These are phyloP conservation scores for Murina feae DNA, from an alignment of 2,113 vertebrate species.

Conservation along the genomic window DNA sequence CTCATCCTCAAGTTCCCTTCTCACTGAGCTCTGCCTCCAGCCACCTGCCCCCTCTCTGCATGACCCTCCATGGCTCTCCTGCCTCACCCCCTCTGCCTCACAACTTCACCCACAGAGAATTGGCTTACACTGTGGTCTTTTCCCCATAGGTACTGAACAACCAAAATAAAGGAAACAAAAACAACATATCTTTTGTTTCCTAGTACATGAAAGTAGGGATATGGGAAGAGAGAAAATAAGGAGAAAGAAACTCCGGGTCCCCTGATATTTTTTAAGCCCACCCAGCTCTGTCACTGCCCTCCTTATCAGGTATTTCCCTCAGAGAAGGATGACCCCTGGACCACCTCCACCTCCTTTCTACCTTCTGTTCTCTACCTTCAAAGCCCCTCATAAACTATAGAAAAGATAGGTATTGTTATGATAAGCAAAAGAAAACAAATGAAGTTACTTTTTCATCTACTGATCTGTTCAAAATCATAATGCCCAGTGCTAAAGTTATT, in stretches of 20 bases:
- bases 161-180: background rate
- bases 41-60: too few relatives aligned
- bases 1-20: background rate
- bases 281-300: background rate
- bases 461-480: background rate
- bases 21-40: background rate
- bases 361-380: background rate
- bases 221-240: background rate
- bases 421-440: background rate
- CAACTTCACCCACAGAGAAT: background rate
- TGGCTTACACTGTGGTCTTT: background rate
- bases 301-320: background rate
- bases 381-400: background rate
- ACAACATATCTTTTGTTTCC: background rate
- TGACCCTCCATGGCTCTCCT: background rate
- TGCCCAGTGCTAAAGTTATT: background rate
- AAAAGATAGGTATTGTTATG: background rate
- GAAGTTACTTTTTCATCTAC: background rate
- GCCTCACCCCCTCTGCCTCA: background rate
- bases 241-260: background rate
- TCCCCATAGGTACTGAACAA: background rate
- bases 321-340: background rate
- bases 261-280: background rate
- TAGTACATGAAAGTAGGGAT: background rate
- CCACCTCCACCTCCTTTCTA: background rate